phyloP scores from a whole-genome alignment of 2,888 invertebrate genomes.

The Eucera pruinosa region DNA sequence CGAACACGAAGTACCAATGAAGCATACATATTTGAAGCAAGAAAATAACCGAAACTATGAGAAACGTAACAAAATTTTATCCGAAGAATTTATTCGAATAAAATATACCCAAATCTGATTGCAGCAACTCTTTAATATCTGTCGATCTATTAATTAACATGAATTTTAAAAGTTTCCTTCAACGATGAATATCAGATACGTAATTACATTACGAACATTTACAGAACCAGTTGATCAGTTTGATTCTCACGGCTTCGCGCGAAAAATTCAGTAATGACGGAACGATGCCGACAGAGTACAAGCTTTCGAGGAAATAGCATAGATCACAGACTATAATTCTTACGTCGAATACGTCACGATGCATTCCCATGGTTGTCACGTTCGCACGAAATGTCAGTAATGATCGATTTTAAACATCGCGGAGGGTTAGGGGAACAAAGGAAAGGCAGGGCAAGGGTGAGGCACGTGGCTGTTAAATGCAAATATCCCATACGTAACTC shows the following conservation, averaged over 20 bases:
- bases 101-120: too few relatives aligned
- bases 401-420: constrained; percentile 62
- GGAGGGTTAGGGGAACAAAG: constrained; percentile 33
- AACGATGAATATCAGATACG: too few relatives aligned
- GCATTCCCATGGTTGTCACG: constrained; percentile 42
- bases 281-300: neutral
- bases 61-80: too few relatives aligned
- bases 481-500: constrained; percentile 46
- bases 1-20: too few relatives aligned
- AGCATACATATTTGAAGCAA: too few relatives aligned
- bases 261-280: neutral
- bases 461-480: constrained; percentile 58
- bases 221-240: neutral
- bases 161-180: too few relatives aligned
- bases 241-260: neutral
- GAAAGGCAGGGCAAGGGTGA: constrained; percentile 27
- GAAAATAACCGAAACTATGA: too few relatives aligned
- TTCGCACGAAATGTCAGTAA: constrained; percentile 50
- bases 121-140: too few relatives aligned
- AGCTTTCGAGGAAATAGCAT: neutral
- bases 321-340: constrained; percentile 24
- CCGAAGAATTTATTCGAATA: too few relatives aligned
- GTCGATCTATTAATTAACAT: too few relatives aligned
- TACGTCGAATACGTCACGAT: constrained; percentile 9
- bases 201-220: neutral